Conservation (phyloP, 2,797 vertebrate genomes). For the Vultur gryphus region DNA sequence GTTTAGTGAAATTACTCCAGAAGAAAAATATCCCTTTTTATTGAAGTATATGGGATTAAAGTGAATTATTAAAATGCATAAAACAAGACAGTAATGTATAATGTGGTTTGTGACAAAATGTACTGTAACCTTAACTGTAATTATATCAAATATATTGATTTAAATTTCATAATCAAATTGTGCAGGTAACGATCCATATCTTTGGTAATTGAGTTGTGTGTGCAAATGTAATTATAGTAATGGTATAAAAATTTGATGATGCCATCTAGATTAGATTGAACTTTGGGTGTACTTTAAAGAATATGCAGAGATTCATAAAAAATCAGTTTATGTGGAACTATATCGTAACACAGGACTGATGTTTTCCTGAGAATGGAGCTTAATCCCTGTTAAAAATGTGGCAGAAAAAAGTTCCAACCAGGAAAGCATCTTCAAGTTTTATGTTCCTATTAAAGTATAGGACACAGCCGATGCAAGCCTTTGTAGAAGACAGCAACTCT, state of each 20-base stretch:
- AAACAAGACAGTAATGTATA: slow-evolving; percentile 64
- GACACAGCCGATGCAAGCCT: background rate
- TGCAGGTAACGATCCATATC: slow-evolving; percentile 67
- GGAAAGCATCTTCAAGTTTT: background rate
- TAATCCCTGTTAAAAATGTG: slow-evolving; percentile 37
- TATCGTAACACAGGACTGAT: slow-evolving; percentile 36
- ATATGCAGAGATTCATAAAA: slow-evolving; percentile 68
- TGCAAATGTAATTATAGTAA: slow-evolving; percentile 74
- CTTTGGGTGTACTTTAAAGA: slow-evolving; percentile 72
- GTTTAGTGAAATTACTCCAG: slow-evolving; percentile 62
- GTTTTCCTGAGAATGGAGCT: slow-evolving; percentile 15
- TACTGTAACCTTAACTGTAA: slow-evolving; percentile 73
- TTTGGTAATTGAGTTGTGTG: slow-evolving; percentile 73
- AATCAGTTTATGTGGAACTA: slow-evolving; percentile 57
- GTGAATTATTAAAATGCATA: slow-evolving; percentile 66
- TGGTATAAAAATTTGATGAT: slow-evolving; percentile 76
- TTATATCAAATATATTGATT: slow-evolving; percentile 74
- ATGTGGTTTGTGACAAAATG: slow-evolving; percentile 64
- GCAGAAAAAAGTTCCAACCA: background rate
- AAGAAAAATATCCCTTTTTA: slow-evolving; percentile 64
- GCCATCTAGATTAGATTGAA: slow-evolving; percentile 75
- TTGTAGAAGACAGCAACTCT: background rate
- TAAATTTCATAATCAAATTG: slow-evolving; percentile 72
- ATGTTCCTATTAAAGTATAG: background rate
- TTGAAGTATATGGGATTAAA: slow-evolving; percentile 57